Conservation (phyloP, 2,888 invertebrate genomes). For the Drosophila neotestacea region DNA sequence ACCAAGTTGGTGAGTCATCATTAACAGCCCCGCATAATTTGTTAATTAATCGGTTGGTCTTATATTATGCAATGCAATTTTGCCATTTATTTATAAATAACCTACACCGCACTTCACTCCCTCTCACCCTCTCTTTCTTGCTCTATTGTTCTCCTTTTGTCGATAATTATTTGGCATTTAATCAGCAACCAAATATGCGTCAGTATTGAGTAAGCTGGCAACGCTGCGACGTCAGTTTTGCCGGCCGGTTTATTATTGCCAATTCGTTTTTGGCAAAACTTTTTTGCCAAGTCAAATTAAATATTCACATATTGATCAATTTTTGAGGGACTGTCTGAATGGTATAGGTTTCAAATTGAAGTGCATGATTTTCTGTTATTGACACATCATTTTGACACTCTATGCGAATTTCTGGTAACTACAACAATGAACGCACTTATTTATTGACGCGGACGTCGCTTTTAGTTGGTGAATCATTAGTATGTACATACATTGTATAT, state of each 20-base stretch:
- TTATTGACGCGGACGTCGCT: slow-evolving; percentile 38
- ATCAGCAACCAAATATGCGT: slow-evolving; percentile 52
- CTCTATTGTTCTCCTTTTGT: slow-evolving; percentile 1
- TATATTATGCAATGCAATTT: slow-evolving; percentile 56
- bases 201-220: slow-evolving; percentile 43
- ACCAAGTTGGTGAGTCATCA: slow-evolving; percentile 56
- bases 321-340: slow-evolving; percentile 18
- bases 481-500: not conserved
- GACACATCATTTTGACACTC: slow-evolving; percentile 68
- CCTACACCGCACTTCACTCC: slow-evolving; percentile 11
- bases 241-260: slow-evolving; percentile 56
- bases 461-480: slow-evolving; percentile 32
- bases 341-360: slow-evolving; percentile 33
- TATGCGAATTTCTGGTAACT: slow-evolving; percentile 21
- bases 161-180: slow-evolving; percentile 52
- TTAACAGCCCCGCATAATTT: slow-evolving; percentile 27
- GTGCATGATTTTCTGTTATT: slow-evolving; percentile 57
- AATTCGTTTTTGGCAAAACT: slow-evolving; percentile 27
- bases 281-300: slow-evolving; percentile 40
- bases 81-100: slow-evolving; percentile 47
- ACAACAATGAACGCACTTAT: slow-evolving; percentile 41
- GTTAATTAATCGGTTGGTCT: slow-evolving; percentile 46
- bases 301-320: slow-evolving; percentile 8
- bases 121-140: not conserved
- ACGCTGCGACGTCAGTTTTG: slow-evolving; percentile 35